phyloP scores from a whole-genome alignment of 2,888 invertebrate species.

The Drosophila limbata region DNA sequence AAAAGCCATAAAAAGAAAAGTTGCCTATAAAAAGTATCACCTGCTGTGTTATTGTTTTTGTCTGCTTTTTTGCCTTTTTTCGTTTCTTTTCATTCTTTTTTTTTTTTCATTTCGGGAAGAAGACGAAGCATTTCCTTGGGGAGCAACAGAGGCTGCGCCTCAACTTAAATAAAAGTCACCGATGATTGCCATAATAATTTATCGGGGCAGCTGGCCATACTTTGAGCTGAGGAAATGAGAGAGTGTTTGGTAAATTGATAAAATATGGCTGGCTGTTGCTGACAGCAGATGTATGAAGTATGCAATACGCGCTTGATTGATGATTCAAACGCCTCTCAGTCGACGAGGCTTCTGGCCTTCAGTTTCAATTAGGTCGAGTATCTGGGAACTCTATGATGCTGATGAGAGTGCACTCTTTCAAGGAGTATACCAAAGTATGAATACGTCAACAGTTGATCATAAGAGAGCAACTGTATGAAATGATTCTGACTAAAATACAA shows the following conservation, averaged over 20 bases:
- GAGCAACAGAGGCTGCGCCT: slow-evolving; percentile 21
- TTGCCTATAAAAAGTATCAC: slow-evolving; percentile 73
- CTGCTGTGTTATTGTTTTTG: slow-evolving; percentile 76
- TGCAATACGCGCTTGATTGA: slow-evolving; percentile 63
- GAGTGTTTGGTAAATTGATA: slow-evolving; percentile 69
- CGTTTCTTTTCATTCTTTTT: slow-evolving; percentile 3
- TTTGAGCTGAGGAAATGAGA: slow-evolving; percentile 23
- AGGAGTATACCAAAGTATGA: not conserved
- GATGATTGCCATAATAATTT: slow-evolving; percentile 79
- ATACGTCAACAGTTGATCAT: no score
- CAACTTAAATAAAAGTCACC: slow-evolving; percentile 76
- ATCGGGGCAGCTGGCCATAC: slow-evolving; percentile 27
- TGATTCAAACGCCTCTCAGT: slow-evolving; percentile 44
- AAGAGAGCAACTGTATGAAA: no score
- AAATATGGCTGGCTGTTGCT: slow-evolving; percentile 72
- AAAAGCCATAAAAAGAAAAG: slow-evolving; percentile 62
- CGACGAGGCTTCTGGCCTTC: slow-evolving; percentile 23
- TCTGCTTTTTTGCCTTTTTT: slow-evolving; percentile 28
- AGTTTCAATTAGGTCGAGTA: slow-evolving; percentile 71
- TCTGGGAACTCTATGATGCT: slow-evolving; percentile 6
- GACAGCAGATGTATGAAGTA: slow-evolving; percentile 50
- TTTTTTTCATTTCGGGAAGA: slow-evolving; percentile 2
- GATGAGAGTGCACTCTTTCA: slow-evolving; percentile 29
- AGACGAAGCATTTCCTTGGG: slow-evolving; percentile 23
- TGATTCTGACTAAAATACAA: no score